Conservation (phyloP, 2,888 invertebrate genomes). For the Aphodius granarius region DNA sequence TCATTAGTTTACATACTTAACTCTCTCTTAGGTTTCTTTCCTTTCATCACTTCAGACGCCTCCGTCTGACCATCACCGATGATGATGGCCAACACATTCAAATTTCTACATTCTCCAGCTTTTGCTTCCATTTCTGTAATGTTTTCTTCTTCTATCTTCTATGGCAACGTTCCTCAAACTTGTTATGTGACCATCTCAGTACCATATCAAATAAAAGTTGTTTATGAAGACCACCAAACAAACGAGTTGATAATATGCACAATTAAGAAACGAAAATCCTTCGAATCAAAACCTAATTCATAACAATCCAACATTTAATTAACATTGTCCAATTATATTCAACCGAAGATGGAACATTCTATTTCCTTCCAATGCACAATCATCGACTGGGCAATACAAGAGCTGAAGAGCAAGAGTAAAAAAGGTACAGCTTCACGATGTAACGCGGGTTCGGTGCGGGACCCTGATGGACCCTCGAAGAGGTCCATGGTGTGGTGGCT, state of each 20-base stretch:
- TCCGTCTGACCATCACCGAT: not conserved
- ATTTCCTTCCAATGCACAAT: not conserved
- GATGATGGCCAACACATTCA: not conserved
- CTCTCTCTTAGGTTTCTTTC: not conserved
- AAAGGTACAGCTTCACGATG: not conserved
- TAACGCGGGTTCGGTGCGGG: not conserved
- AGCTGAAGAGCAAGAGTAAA: not conserved
- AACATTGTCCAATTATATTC: not conserved
- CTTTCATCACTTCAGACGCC: not conserved
- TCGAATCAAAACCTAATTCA: not conserved
- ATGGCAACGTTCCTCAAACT: too few relatives aligned
- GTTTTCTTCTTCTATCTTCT: too few relatives aligned
- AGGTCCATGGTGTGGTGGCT: conserved; percentile 30
- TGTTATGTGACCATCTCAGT: not conserved
- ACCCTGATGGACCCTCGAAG: not conserved
- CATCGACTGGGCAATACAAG: not conserved
- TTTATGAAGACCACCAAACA: not conserved
- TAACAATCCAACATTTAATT: not conserved
- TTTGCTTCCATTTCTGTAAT: too few relatives aligned
- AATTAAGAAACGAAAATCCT: not conserved
- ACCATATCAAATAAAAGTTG: not conserved
- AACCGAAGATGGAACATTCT: not conserved
- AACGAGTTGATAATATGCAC: not conserved
- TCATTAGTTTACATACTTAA: conserved; percentile 43
- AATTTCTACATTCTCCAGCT: too few relatives aligned